Conservation (phyloP, 2,888 invertebrate genomes). For the Andrena hattorfiana region DNA sequence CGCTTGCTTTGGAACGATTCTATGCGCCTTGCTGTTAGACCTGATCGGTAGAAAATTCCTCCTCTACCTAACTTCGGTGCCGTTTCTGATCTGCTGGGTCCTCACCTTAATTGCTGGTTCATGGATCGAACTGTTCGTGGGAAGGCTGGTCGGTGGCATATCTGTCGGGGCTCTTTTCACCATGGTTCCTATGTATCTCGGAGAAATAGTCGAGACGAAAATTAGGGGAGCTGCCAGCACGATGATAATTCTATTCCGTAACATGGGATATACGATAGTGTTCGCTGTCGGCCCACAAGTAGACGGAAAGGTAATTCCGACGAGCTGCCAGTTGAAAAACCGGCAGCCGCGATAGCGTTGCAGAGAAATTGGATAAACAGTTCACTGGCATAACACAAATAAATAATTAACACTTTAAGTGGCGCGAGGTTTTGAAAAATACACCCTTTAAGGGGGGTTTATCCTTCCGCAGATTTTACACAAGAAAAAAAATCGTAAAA, state of each 20-base stretch:
- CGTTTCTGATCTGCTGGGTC: constrained; percentile 53
- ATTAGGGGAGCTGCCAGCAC: constrained; percentile 61
- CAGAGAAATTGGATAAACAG: not conserved
- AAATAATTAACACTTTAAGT: too few relatives aligned
- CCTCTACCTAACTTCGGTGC: constrained; percentile 36
- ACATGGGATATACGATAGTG: constrained; percentile 38
- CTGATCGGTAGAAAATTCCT: constrained; percentile 66
- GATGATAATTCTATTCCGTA: constrained; percentile 19
- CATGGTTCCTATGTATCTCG: constrained; percentile 59
- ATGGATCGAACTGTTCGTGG: constrained; percentile 55
- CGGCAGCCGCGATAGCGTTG: too few relatives aligned
- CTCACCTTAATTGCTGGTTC: constrained; percentile 41
- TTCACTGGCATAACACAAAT: too few relatives aligned
- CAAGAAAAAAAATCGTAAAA: too few relatives aligned
- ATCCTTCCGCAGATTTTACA: too few relatives aligned
- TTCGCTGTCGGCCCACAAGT: constrained; percentile 41
- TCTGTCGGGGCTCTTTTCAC: constrained; percentile 51
- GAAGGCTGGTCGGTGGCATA: constrained; percentile 59
- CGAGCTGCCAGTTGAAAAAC: not conserved
- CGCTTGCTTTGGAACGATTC: constrained; percentile 59
- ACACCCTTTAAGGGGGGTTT: too few relatives aligned
- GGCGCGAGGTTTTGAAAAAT: too few relatives aligned
- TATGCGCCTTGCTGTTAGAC: constrained; percentile 50
- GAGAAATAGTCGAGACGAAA: constrained; percentile 65
- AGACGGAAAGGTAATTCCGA: constrained; percentile 43